Evolutionary conservation across 2,113 vertebrate species (phyloP).

Genomic region (Semnornis frantzii): DNA sequence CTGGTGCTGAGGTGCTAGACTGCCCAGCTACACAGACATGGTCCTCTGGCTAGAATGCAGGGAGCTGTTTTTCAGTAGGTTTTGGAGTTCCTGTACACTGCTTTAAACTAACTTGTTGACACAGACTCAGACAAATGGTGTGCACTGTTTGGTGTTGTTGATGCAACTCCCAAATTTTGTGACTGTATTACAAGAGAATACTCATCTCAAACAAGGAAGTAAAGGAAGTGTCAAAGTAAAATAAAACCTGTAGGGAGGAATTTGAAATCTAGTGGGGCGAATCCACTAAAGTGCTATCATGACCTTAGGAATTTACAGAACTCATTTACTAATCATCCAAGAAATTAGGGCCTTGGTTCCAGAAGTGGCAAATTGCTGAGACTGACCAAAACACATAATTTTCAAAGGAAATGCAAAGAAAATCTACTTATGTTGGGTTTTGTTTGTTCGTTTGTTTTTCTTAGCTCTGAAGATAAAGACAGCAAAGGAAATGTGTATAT

Average conservation of each 20-base stretch:
- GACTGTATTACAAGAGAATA: not conserved
- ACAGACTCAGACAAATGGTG: not conserved
- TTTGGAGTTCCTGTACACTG: not conserved
- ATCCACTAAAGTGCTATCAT: not conserved
- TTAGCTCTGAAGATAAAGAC: not conserved
- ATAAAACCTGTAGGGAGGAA: not conserved
- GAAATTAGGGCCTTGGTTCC: not conserved
- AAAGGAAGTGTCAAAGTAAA: too few species aligned
- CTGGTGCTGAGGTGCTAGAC: not conserved
- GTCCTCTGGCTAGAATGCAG: not conserved
- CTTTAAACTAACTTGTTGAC: not conserved
- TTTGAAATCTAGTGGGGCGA: not conserved
- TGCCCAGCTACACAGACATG: fast-evolving
- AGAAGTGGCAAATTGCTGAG: not conserved
- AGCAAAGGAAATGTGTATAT: not conserved
- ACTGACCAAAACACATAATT: not conserved
- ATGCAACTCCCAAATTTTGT: not conserved
- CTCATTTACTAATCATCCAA: not conserved
- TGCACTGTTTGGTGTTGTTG: not conserved
- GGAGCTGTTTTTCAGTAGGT: not conserved
- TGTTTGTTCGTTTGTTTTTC: not conserved
- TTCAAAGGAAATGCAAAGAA: not conserved
- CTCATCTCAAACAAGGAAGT: not conserved
- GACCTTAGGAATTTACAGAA: not conserved
- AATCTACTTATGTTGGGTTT: not conserved